These are phyloP conservation scores for Muscicapa striata DNA, from an alignment of 2,797 vertebrate species.

Conservation along the genomic window DNA sequence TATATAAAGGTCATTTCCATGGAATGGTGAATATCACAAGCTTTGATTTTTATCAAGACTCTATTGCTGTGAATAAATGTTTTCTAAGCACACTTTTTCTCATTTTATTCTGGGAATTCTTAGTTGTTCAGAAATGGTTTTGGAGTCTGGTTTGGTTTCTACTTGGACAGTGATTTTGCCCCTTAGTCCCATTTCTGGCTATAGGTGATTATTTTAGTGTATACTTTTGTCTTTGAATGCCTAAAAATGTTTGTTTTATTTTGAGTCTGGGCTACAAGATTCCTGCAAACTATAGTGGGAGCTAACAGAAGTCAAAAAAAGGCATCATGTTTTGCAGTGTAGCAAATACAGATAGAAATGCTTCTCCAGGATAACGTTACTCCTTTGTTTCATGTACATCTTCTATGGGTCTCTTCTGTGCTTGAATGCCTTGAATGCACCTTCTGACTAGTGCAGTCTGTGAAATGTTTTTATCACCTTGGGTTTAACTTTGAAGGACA, in stretches of 20 bases:
- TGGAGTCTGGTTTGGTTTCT: neutral
- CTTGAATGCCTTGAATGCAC: neutral
- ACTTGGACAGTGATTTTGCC: neutral
- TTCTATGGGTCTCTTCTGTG: neutral
- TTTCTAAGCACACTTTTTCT: neutral
- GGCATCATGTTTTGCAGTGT: neutral
- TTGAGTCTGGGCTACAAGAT: neutral
- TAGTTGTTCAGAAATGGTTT: neutral
- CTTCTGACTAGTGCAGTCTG: neutral
- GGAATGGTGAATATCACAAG: neutral
- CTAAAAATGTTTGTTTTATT: neutral
- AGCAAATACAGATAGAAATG: neutral
- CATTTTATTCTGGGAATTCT: neutral
- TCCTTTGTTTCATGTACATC: neutral
- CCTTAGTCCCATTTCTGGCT: neutral
- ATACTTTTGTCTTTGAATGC: neutral
- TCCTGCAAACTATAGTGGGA: neutral
- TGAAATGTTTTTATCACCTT: neutral
- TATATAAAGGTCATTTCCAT: constrained; percentile 6
- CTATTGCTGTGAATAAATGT: neutral
- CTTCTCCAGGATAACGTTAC: neutral
- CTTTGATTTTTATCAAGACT: neutral
- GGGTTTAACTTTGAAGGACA: neutral
- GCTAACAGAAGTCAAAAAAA: neutral
- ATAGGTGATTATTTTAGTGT: neutral